These are phyloP conservation scores for Sarotherodon lohbergeri DNA, from an alignment of 2,113 vertebrate species.

Conservation along the genomic window DNA sequence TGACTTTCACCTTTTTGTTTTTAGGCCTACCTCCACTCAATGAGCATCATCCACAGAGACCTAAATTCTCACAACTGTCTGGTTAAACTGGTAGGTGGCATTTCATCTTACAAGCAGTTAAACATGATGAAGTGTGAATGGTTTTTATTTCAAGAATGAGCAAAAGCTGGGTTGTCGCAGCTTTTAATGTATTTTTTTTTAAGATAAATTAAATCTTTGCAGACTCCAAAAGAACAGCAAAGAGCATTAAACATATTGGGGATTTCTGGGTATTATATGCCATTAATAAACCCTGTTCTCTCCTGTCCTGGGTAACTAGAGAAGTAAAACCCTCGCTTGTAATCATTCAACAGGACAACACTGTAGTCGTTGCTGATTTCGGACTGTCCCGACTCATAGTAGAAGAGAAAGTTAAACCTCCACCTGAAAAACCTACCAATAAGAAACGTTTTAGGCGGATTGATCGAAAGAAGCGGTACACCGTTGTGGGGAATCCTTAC, in stretches of 20 bases:
- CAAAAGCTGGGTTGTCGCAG: background rate
- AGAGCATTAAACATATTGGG: background rate
- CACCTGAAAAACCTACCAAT: constrained; percentile 77
- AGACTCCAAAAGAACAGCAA: background rate
- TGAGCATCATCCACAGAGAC: constrained; percentile 90
- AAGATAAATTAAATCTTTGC: background rate
- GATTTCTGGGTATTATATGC: background rate
- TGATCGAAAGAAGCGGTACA: constrained; percentile 93
- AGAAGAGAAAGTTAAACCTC: constrained; percentile 86
- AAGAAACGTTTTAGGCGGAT: constrained; percentile 88
- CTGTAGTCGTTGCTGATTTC: constrained; percentile 93
- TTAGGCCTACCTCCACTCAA: constrained; percentile 91
- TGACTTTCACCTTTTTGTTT: background rate
- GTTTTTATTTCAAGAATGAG: background rate
- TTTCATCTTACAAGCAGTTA: background rate
- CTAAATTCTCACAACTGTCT: constrained; percentile 95
- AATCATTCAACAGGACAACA: constrained; percentile 81
- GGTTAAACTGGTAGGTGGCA: constrained; percentile 82
- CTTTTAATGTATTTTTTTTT: background rate
- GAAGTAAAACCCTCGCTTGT: background rate
- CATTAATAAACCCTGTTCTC: background rate
- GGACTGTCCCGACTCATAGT: constrained; percentile 89
- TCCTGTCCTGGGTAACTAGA: background rate
- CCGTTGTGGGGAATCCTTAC: constrained; percentile 94
- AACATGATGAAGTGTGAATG: background rate